Evolutionary conservation across 2,888 invertebrate species (phyloP).

Genomic region (Coremacera marginata): DNA sequence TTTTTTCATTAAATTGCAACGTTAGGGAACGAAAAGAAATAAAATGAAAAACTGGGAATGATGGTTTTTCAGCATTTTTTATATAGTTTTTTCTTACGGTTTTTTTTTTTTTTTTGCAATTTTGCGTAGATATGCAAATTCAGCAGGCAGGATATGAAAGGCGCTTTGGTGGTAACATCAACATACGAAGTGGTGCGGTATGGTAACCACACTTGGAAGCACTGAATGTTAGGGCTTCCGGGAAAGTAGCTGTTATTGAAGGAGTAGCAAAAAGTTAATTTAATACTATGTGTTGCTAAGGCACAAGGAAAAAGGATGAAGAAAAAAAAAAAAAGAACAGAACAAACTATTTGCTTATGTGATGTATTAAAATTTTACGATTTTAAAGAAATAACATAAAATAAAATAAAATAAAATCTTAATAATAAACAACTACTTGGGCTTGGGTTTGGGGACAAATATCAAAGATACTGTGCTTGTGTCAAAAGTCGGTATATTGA

Average conservation of each 20-base stretch:
- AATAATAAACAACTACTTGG: no score
- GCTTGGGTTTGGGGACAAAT: no score
- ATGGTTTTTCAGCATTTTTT: not conserved
- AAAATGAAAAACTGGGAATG: not conserved
- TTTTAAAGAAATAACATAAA: no score
- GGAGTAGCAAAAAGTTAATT: not conserved
- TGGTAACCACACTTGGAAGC: not conserved
- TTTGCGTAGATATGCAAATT: not conserved
- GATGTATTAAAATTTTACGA: no score
- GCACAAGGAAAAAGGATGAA: not conserved
- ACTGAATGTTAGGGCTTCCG: not conserved
- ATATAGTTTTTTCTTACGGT: not conserved
- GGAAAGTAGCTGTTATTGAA: not conserved
- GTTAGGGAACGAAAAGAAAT: constrained; percentile 4
- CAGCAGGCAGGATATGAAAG: not conserved
- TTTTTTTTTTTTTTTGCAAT: not conserved
- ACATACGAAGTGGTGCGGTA: not conserved
- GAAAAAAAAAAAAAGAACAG: no score
- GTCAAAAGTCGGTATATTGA: no score
- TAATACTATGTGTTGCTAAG: not conserved
- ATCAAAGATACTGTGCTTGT: no score
- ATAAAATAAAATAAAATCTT: no score
- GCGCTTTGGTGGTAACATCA: not conserved
- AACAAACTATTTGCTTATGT: no score
- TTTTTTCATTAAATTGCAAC: constrained; percentile 13